Conservation (phyloP, 2,888 invertebrate genomes). For the Sarcophaga caerulescens region DNA sequence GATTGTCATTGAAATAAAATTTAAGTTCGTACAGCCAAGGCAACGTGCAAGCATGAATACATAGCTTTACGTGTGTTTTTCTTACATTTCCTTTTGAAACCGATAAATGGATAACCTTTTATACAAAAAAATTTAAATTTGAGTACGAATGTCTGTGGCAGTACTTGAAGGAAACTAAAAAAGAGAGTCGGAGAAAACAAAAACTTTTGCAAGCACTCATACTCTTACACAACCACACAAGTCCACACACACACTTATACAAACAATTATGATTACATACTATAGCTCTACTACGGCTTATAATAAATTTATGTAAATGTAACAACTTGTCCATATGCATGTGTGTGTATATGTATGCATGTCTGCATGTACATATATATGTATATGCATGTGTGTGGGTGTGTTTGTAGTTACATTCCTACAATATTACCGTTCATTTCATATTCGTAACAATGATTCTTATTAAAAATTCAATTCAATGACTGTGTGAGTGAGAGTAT, state of each 20-base stretch:
- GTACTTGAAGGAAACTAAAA: conserved; percentile 61
- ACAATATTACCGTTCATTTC: conserved; percentile 39
- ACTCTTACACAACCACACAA: background rate
- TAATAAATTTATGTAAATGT: conserved; percentile 49
- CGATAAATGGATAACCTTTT: too few species aligned
- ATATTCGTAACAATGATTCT: conserved; percentile 59
- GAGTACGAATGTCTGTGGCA: conserved; percentile 65
- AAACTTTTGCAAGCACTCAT: conserved; percentile 36
- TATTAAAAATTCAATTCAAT: conserved; percentile 65
- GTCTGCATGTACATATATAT: background rate
- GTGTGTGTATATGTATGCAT: background rate
- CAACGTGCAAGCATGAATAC: too few species aligned
- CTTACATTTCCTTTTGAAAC: too few species aligned
- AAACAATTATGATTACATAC: background rate
- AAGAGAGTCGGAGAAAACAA: conserved; percentile 13
- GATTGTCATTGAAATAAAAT: too few species aligned
- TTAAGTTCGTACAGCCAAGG: too few species aligned
- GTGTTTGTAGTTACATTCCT: conserved; percentile 23
- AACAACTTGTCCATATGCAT: conserved; percentile 22
- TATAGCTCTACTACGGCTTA: background rate
- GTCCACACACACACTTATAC: background rate
- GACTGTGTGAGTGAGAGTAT: background rate
- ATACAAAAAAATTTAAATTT: conserved; percentile 1
- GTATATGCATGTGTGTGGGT: background rate
- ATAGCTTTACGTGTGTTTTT: too few species aligned